phyloP scores from a whole-genome alignment of 2,888 invertebrate species.

The Alloplasta piceator region DNA sequence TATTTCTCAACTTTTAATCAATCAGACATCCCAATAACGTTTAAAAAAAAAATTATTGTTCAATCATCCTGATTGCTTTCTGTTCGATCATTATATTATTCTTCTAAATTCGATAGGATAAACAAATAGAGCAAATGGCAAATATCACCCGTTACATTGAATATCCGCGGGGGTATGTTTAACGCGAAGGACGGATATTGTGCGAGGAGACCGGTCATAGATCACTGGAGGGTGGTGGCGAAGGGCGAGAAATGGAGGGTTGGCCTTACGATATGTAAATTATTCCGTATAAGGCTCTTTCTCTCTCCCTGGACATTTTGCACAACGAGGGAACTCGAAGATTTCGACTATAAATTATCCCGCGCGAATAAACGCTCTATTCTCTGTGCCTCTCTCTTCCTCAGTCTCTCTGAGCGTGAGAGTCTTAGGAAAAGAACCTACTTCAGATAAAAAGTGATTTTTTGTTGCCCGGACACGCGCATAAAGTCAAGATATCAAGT shows the following conservation, averaged over 20 bases:
- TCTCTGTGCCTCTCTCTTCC: constrained; percentile 63
- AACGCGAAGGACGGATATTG: constrained; percentile 73
- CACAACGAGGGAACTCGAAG: constrained; percentile 67
- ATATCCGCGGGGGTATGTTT: constrained; percentile 62
- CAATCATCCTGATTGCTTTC: neutral
- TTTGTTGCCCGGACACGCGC: neutral
- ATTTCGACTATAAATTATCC: constrained; percentile 78
- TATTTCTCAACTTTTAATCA: too few relatives aligned
- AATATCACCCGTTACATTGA: constrained; percentile 71
- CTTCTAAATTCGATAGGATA: neutral
- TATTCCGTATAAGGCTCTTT: constrained; percentile 72
- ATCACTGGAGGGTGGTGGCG: constrained; percentile 70
- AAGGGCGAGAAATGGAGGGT: constrained; percentile 53
- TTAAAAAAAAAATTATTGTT: neutral
- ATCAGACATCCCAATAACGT: neutral
- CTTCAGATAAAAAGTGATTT: constrained; percentile 20
- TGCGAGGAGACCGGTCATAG: constrained; percentile 75
- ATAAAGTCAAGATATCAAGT: constrained; percentile 17
- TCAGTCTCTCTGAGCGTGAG: constrained; percentile 57
- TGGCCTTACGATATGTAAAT: constrained; percentile 80
- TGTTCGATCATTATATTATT: neutral
- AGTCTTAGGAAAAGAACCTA: constrained; percentile 3
- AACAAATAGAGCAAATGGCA: constrained; percentile 9
- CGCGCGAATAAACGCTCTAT: constrained; percentile 75
- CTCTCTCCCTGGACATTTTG: constrained; percentile 42